These are phyloP conservation scores for Lithophane semibrunnea DNA, from an alignment of 2,888 invertebrate genomes.

Conservation along the genomic window DNA sequence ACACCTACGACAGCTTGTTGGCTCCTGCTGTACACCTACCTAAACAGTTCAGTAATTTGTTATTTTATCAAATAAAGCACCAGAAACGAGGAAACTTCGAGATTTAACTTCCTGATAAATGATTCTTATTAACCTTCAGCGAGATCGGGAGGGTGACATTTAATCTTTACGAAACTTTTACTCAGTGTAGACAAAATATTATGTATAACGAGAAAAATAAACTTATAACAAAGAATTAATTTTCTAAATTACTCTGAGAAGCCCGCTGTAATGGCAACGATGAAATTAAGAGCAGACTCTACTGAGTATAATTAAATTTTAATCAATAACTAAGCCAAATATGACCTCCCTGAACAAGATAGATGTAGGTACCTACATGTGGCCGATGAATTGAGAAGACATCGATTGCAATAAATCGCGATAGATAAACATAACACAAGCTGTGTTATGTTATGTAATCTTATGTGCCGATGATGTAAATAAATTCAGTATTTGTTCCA, in stretches of 20 bases:
- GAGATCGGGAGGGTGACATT: constrained; percentile 53
- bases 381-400: no score
- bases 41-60: constrained; percentile 46
- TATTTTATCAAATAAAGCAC: constrained; percentile 55
- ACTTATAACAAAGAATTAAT: constrained; percentile 28
- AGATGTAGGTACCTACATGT: no score
- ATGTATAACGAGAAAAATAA: constrained; percentile 33
- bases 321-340: neutral
- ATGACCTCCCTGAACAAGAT: no score
- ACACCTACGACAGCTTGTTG: constrained; percentile 11
- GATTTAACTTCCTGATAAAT: constrained; percentile 66
- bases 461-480: no score
- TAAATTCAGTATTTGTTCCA: no score
- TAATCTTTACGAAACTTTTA: constrained; percentile 61
- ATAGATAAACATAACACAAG: no score
- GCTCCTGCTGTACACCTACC: neutral
- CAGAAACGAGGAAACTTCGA: constrained; percentile 57
- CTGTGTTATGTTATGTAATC: no score
- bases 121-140: constrained; percentile 63
- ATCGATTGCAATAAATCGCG: no score
- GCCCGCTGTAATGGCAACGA: neutral
- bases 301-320: neutral
- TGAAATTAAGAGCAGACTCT: neutral
- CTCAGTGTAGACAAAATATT: constrained; percentile 28
- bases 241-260: constrained; percentile 17